phyloP scores from a whole-genome alignment of 2,113 vertebrate genomes.

The Galeopterus variegatus region DNA sequence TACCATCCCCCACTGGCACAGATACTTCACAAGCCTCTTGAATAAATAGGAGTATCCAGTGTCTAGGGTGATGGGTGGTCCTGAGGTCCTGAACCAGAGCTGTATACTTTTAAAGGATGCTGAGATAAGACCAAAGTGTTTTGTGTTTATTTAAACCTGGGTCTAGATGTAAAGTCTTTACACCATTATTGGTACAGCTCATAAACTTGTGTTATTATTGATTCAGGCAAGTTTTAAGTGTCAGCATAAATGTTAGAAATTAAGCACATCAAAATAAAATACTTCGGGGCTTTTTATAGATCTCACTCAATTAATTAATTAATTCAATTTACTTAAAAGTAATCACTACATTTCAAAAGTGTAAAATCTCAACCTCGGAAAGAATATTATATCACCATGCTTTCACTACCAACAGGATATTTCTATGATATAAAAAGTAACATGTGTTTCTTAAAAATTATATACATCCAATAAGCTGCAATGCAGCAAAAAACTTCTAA shows the following conservation, averaged over 20 bases:
- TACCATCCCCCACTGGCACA: slow-evolving; percentile 79
- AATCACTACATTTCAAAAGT: slow-evolving; percentile 59
- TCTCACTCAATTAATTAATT: slow-evolving; percentile 65
- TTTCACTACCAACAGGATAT: slow-evolving; percentile 52
- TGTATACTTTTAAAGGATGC: slow-evolving; percentile 79
- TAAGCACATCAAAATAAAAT: slow-evolving; percentile 72
- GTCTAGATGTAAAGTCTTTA: slow-evolving; percentile 41
- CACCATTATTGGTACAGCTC: neutral
- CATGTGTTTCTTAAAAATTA: slow-evolving; percentile 67
- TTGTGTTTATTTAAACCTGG: slow-evolving; percentile 73
- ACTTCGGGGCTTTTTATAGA: slow-evolving; percentile 48
- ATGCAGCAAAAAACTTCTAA: slow-evolving; percentile 45
- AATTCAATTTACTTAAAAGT: slow-evolving; percentile 70
- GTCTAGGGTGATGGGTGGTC: slow-evolving; percentile 87
- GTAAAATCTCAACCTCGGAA: slow-evolving; percentile 30
- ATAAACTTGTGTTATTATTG: slow-evolving; percentile 35
- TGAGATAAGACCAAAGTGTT: slow-evolving; percentile 81
- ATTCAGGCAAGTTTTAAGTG: slow-evolving; percentile 28
- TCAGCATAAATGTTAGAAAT: neutral
- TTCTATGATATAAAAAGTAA: slow-evolving; percentile 23
- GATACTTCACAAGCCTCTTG: slow-evolving; percentile 84
- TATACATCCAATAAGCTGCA: slow-evolving; percentile 49
- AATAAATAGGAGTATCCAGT: slow-evolving; percentile 87
- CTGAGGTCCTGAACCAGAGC: slow-evolving; percentile 80
- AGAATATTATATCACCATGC: neutral